Percentiles rank a stretch among this genome's conserved stretches.
phyloP scores from a whole-genome alignment of 1,140 invertebrate genomes.

The Chionoecetes opilio region DNA sequence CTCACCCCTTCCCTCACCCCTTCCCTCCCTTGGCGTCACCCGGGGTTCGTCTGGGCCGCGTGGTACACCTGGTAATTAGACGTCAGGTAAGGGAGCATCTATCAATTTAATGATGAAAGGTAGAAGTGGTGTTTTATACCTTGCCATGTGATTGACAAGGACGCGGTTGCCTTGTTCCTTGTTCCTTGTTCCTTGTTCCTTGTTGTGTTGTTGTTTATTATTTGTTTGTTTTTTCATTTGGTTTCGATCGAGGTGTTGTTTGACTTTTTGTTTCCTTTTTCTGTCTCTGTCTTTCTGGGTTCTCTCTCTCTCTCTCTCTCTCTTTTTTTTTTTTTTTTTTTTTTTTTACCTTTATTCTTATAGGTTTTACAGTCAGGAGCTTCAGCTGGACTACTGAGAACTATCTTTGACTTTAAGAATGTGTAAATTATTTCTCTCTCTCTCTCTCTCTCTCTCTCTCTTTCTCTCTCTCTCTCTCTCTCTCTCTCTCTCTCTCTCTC shows the following conservation, averaged over 20 bases:
- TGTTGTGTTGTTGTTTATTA: not conserved
- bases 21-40: not conserved
- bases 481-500: not conserved
- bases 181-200: not conserved
- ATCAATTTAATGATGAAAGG: conserved; percentile 76
- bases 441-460: not conserved
- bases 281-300: not conserved
- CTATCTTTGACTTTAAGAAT: no score
- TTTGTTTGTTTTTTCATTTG: not conserved
- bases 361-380: no score
- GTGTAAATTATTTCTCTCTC: no score
- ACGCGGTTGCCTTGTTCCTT: not conserved
- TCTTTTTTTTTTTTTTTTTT: no score
- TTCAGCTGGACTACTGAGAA: no score
- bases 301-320: not conserved
- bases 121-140: conserved; percentile 69
- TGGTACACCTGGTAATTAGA: conserved; percentile 65
- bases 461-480: not conserved
- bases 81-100: conserved; percentile 69
- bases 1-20: not conserved
- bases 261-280: not conserved
- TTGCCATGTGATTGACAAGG: conserved; percentile 65
- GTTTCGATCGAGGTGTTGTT: not conserved
- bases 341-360: no score
- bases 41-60: not conserved